A percentile compares a stretch with the other conserved stretches of the same genome.
Conservation (phyloP, 1,140 invertebrate genomes). For the Drosophila erecta region DNA sequence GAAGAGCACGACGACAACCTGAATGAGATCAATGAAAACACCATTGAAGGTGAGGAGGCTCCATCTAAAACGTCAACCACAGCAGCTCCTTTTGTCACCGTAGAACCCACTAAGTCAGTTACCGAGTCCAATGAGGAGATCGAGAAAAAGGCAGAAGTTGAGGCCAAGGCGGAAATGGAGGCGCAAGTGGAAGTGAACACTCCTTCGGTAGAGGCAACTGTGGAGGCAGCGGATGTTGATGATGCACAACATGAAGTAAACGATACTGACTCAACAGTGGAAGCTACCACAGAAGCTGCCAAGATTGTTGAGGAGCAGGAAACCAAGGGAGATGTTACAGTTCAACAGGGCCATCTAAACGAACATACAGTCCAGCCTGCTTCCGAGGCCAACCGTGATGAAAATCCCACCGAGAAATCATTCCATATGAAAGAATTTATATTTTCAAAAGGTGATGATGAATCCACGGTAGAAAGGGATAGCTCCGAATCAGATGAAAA, state of each 20-base stretch:
- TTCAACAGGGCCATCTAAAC: not conserved
- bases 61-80: slow-evolving; percentile 4
- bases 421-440: not conserved
- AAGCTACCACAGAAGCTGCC: slow-evolving; percentile 7
- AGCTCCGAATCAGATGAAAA: slow-evolving; percentile 17
- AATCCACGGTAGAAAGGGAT: slow-evolving; percentile 19
- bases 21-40: slow-evolving; percentile 54
- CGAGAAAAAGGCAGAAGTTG: slow-evolving; percentile 11
- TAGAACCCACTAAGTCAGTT: slow-evolving; percentile 13
- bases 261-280: slow-evolving; percentile 11
- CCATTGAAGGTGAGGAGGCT: slow-evolving; percentile 26
- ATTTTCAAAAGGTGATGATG: not conserved
- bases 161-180: slow-evolving; percentile 24
- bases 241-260: slow-evolving; percentile 3
- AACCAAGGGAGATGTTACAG: not conserved
- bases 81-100: not conserved
- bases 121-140: not conserved
- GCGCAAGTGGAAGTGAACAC: slow-evolving; percentile 4
- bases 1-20: slow-evolving; percentile 2
- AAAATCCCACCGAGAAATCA: slow-evolving; percentile 11
- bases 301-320: not conserved
- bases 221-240: slow-evolving; percentile 22
- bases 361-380: not conserved
- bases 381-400: not conserved
- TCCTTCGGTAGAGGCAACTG: slow-evolving; percentile 9